Conservation (phyloP, 1,140 invertebrate genomes). For the Tribolium madens region DNA sequence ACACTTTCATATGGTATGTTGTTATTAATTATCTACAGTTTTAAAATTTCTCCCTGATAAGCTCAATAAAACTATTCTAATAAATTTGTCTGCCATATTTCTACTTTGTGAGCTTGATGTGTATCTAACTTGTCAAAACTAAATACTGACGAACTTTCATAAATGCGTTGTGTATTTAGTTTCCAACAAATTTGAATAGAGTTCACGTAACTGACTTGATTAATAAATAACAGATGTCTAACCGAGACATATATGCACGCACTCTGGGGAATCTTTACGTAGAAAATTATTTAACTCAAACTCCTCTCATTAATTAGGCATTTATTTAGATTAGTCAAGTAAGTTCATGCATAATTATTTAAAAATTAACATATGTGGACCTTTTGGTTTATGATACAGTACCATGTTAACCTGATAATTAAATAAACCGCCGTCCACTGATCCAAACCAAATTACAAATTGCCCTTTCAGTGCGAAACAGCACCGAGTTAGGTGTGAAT, state of each 20-base stretch:
- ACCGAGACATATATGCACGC: constrained; percentile 12
- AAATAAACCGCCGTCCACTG: constrained; percentile 41
- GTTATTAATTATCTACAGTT: not conserved
- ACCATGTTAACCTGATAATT: constrained; percentile 37
- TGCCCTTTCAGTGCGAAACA: constrained; percentile 37
- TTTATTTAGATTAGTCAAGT: constrained; percentile 1
- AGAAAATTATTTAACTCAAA: constrained; percentile 19
- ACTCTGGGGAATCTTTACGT: constrained; percentile 18
- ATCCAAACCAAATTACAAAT: constrained; percentile 49
- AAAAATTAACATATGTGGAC: not conserved
- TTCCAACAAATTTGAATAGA: constrained; percentile 27
- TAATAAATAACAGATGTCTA: constrained; percentile 34
- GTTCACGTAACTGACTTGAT: constrained; percentile 20
- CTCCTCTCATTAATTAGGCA: not conserved
- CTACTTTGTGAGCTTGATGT: not conserved
- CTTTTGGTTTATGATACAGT: constrained; percentile 14
- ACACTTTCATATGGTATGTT: not conserved
- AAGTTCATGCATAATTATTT: not conserved
- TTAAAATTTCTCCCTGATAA: not conserved
- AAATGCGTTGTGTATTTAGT: constrained; percentile 34
- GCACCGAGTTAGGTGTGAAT: constrained; percentile 40
- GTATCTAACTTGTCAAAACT: constrained; percentile 24
- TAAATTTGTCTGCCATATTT: not conserved
- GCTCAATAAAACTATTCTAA: not conserved
- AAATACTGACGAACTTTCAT: not conserved